phyloP scores from a whole-genome alignment of 2,797 vertebrate genomes.

The Poecilia wingei region DNA sequence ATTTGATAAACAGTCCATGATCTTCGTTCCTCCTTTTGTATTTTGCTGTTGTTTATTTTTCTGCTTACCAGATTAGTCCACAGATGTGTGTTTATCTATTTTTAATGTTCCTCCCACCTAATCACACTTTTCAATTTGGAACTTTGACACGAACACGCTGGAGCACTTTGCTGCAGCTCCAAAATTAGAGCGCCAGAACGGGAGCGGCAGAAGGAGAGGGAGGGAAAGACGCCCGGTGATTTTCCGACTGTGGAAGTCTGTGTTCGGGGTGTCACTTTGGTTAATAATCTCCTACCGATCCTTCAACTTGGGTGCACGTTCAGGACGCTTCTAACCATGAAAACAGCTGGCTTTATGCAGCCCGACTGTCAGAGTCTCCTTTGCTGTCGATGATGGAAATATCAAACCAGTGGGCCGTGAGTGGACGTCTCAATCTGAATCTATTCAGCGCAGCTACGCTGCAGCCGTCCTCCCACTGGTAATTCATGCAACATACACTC shows the following conservation, averaged over 20 bases:
- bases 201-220: conserved; percentile 17
- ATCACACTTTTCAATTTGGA: conserved; percentile 70
- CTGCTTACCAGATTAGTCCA: conserved; percentile 40
- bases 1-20: conserved; percentile 26
- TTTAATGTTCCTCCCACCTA: conserved; percentile 65
- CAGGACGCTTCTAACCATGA: conserved; percentile 81
- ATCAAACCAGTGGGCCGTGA: conserved; percentile 85
- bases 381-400: conserved; percentile 85
- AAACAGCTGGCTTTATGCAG: conserved; percentile 86
- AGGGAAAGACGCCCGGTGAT: conserved; percentile 52
- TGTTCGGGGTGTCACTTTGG: conserved; percentile 83
- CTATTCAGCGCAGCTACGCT: conserved; percentile 70
- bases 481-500: conserved; percentile 77
- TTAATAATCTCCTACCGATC: conserved; percentile 85
- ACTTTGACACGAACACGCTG: conserved; percentile 65
- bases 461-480: conserved; percentile 71
- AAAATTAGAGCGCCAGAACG: conserved; percentile 53
- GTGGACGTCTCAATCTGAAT: conserved; percentile 84
- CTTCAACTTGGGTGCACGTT: conserved; percentile 81
- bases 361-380: conserved; percentile 85
- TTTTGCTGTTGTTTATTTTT: conserved; percentile 19
- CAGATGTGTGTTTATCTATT: conserved; percentile 67
- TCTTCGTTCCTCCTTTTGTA: conserved; percentile 32
- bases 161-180: conserved; percentile 64
- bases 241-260: conserved; percentile 72